Evolutionary conservation across 1,140 invertebrate species (phyloP).

Genomic region (Hyles vespertilio): DNA sequence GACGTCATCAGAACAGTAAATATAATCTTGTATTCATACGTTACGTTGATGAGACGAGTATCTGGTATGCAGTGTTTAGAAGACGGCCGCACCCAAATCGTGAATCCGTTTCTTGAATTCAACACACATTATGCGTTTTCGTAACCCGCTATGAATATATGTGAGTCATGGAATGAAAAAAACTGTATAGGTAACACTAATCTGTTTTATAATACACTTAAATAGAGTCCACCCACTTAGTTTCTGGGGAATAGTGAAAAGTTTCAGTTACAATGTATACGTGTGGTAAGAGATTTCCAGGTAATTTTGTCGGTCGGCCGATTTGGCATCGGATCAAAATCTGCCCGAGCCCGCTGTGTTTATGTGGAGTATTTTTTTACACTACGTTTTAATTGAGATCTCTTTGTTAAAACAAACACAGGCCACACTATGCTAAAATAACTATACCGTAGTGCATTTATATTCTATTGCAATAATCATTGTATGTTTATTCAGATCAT

Average conservation of each 20-base stretch:
- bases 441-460: too few species aligned
- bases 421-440: too few species aligned
- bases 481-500: too few species aligned
- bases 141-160: too few species aligned
- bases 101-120: conserved; percentile 15
- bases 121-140: background rate
- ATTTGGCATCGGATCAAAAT: conserved; percentile 2
- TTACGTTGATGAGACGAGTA: conserved; percentile 24
- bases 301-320: background rate
- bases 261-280: background rate
- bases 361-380: too few species aligned
- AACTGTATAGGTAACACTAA: too few species aligned
- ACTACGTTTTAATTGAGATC: too few species aligned
- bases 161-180: too few species aligned
- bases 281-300: conserved; percentile 1
- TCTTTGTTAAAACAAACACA: too few species aligned
- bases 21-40: conserved; percentile 40
- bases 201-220: conserved; percentile 2
- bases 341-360: background rate
- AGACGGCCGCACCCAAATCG: conserved; percentile 33
- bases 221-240: conserved; percentile 1
- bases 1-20: conserved; percentile 50
- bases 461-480: too few species aligned
- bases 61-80: conserved; percentile 28
- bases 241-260: background rate